Evolutionary conservation across 2,797 vertebrate species (phyloP), one percentile per base, ranked within the genome.

Genomic region (Chaetodon trifasciatus): DNA sequence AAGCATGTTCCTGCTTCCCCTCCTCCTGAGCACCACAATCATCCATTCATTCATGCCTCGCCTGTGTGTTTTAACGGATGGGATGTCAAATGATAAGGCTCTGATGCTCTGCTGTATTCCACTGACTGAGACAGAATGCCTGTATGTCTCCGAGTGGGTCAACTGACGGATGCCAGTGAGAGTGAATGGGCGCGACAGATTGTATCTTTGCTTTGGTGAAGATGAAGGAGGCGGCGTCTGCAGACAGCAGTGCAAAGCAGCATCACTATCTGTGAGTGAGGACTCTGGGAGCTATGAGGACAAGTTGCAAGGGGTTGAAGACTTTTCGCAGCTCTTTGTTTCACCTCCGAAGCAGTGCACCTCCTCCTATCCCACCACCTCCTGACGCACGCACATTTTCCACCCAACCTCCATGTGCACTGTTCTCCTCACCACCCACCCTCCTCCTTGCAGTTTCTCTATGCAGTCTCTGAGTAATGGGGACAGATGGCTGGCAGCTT

Each of bases 401-500:
- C 69, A 67, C 16, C 56, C 78, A 82, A 65, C 71, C 79, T 65
- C 64, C 52, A 62, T 24, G 24, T 64, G 52, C 49, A 70, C 61
- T 61, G 46, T 28, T 57, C 79, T 78, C 65, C 60, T 85, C 75
- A 64, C 19, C 47, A 67, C 78, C 67, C 74, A 67, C 65, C 74
- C 84, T 74, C 70, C 73, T 66, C 72, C 76, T 81, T 61, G 68
- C 72, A 66, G 73, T 62, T 90, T 85, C 76, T 90, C 78, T 57
- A 80, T 82, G 86, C 81, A 81, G 88, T 71, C 78, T 86, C 84
- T 90, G 87, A 92, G 90, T 93, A 92, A 93, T 92, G 85, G 85
- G 85, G 90, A 91, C 93, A 94, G 94, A 95, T 93, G 92, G 93
- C 89, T 87, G 82, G 88, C 86, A 88, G 91, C 84, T 90, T 91